phyloP scores from a whole-genome alignment of 2,113 vertebrate genomes.

The Tragelaphus scriptus region DNA sequence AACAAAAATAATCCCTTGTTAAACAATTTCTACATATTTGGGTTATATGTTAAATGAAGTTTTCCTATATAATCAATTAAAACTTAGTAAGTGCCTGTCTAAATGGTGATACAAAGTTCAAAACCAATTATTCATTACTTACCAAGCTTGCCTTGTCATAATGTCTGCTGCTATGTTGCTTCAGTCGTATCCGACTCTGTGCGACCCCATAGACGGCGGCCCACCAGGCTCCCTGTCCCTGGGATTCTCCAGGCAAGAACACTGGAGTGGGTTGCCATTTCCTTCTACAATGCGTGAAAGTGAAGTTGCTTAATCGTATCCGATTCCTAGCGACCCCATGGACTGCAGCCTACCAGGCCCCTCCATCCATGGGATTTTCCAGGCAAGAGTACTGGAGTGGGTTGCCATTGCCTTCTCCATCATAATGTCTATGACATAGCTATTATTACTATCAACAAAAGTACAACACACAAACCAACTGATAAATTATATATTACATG shows the following conservation, averaged over 20 bases:
- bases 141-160: not conserved
- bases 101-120: not conserved
- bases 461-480: slow-evolving; percentile 61
- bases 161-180: not conserved
- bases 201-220: too few species aligned
- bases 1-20: not conserved
- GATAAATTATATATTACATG: slow-evolving; percentile 91
- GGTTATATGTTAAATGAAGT: not conserved
- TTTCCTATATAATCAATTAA: not conserved
- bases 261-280: too few species aligned
- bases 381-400: too few species aligned
- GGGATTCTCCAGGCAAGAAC: too few species aligned
- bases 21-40: not conserved
- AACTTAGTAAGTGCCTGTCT: not conserved
- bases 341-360: too few species aligned
- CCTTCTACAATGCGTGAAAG: too few species aligned
- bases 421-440: not conserved
- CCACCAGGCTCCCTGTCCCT: too few species aligned
- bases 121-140: not conserved
- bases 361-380: too few species aligned
- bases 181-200: too few species aligned
- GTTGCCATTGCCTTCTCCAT: too few species aligned
- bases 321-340: too few species aligned
- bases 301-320: too few species aligned
- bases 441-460: not conserved